Evolutionary conservation across 2,888 invertebrate species (phyloP).

Genomic region (Scrobipalpa atriplicella): DNA sequence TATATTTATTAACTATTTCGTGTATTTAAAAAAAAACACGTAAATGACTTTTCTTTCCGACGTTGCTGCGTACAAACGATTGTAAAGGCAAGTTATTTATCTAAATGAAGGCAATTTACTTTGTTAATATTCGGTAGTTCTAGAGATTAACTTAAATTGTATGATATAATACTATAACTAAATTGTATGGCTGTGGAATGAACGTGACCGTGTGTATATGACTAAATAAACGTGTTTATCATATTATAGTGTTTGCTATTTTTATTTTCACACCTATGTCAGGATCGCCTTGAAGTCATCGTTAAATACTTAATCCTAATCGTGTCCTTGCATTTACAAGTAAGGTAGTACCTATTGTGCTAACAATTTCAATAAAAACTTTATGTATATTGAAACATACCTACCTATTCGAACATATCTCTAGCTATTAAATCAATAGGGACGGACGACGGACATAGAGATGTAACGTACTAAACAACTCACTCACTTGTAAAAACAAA

Average conservation of each 20-base stretch:
- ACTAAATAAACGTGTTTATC: constrained; percentile 77
- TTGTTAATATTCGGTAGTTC: constrained; percentile 26
- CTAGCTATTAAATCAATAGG: too few relatives aligned
- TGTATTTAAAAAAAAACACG: constrained; percentile 23
- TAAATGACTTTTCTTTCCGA: constrained; percentile 30
- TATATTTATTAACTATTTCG: constrained; percentile 52
- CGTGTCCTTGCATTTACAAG: constrained; percentile 6
- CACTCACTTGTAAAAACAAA: too few relatives aligned
- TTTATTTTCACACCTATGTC: constrained; percentile 40
- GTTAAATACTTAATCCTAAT: constrained; percentile 13
- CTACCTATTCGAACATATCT: too few relatives aligned
- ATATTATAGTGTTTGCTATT: constrained; percentile 64
- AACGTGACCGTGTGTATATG: constrained; percentile 59
- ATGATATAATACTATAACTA: constrained; percentile 45
- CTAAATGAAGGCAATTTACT: constrained; percentile 18
- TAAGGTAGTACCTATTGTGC: not conserved
- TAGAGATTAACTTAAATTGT: constrained; percentile 35
- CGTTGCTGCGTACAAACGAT: constrained; percentile 21
- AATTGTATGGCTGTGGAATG: constrained; percentile 61
- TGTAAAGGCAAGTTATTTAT: constrained; percentile 30
- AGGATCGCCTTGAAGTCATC: constrained; percentile 24
- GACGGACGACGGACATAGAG: too few relatives aligned
- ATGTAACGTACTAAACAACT: too few relatives aligned
- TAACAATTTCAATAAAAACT: not conserved
- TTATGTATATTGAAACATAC: not conserved